Evolutionary conservation across 2,113 vertebrate genomes (phyloP).

Genomic region (Uria aalge): DNA sequence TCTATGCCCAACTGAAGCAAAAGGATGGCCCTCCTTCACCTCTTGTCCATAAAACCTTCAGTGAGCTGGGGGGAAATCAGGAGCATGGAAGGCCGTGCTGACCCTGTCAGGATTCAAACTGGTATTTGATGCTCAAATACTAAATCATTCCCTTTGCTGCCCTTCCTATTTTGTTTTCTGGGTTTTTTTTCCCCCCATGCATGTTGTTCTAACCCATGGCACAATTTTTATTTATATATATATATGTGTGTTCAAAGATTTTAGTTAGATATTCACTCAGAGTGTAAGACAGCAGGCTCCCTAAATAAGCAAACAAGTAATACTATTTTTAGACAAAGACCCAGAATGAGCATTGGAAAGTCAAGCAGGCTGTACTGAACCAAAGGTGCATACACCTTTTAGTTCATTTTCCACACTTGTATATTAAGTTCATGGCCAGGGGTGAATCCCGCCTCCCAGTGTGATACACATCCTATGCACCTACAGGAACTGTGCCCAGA

Average conservation of each 20-base stretch:
- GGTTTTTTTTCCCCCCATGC: too few species aligned
- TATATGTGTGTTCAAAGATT: not conserved
- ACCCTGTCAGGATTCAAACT: not conserved
- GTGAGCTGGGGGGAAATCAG: not conserved
- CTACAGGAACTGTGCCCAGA: not conserved
- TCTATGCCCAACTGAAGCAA: not conserved
- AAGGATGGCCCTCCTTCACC: not conserved
- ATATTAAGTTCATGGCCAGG: not conserved
- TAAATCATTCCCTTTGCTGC: not conserved
- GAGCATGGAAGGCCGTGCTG: not conserved
- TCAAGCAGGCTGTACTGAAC: not conserved
- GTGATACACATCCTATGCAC: not conserved
- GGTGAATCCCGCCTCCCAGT: not conserved
- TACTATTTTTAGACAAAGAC: not conserved
- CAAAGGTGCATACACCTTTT: not conserved
- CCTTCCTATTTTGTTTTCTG: not conserved
- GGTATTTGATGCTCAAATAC: not conserved
- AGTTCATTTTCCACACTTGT: not conserved
- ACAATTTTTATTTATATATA: not conserved
- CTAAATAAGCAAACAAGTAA: not conserved
- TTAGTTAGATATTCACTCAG: not conserved
- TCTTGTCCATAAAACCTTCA: not conserved
- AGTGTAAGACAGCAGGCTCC: not conserved
- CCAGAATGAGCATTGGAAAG: not conserved
- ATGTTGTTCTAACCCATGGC: not conserved